Base-by-base conservation (phyloP, 2,888 invertebrate species). In the Plebejus anna region DNA sequence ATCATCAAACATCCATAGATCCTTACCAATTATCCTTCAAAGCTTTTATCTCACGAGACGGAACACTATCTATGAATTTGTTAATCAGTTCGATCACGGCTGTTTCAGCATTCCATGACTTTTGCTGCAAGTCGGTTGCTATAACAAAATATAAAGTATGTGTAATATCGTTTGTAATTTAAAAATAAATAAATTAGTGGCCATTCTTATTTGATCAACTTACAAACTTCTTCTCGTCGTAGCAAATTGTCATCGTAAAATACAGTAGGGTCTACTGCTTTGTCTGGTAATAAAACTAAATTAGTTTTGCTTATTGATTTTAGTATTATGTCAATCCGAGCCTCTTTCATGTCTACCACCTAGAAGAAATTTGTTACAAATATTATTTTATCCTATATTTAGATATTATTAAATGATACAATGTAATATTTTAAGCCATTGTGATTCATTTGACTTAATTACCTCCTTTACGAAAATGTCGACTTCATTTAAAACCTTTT, bases 71-170 rank as follows among this genome's bases (percentile, higher is more conserved):
- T 78, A 97, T 90, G 83, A 97, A 97, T 88, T 96, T 96, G 81
- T 97, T 95, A 42, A 97, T 96, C 55, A 98, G 94, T 81, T 96
- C 96, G 70, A 96, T 95, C 0, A 97, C 97, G 47, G 97, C 96
- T 79, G 95, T 95, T 89, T 97, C 97, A 42, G 96, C 96, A 79
- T 92, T 94, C 86, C 87, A 90, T 0, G 93, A 94, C 78, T 92
- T 92, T 77, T 89, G 88, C 80, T 94, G 94, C 73, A 94, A 83
- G 28, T 92, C 92, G 13, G 79, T 78, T 1, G 90, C 94, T 94
- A 76, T 9, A 82, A 47, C 42, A 42, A 42, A 42, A 42, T 2
- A 82, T 73, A 36, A 61, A 70, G 22, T 22, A 22, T n/a, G 28
- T n/a, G 16, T 55, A 4, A 55, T 55, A 16, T 0, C 55, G 16